These are phyloP conservation scores for Leptodactylus fallax DNA, from an alignment of 2,797 vertebrate species.

Conservation along the genomic window DNA sequence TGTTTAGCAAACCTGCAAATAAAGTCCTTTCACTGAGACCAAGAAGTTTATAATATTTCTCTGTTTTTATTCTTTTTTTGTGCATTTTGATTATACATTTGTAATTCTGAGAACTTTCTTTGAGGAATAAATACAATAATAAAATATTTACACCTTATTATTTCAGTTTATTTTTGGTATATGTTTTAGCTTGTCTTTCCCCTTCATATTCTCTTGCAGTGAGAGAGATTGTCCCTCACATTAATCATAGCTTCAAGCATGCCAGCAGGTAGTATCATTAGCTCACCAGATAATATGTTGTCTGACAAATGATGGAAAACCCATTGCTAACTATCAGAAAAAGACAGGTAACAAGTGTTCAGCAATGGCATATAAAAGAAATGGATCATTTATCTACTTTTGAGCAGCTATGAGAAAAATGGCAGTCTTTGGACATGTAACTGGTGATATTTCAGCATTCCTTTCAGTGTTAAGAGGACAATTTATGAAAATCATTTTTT, in stretches of 20 bases:
- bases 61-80: background rate
- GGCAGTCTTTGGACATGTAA: background rate
- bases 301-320: constrained; percentile 60
- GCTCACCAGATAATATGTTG: constrained; percentile 57
- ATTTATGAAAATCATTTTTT: background rate
- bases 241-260: constrained; percentile 54
- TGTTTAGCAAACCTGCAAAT: background rate
- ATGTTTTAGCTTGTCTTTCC: background rate
- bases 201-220: background rate
- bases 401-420: background rate
- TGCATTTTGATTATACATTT: background rate
- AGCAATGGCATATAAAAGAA: constrained; percentile 53
- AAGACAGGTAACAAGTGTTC: constrained; percentile 52
- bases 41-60: background rate
- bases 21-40: background rate
- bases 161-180: background rate
- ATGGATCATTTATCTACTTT: constrained; percentile 54
- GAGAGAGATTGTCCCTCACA: constrained; percentile 19
- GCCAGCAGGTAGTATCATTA: constrained; percentile 60
- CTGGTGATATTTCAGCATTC: background rate
- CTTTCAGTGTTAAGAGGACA: background rate
- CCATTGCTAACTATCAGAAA: constrained; percentile 56
- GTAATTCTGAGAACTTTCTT: background rate
- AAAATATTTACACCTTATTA: background rate
- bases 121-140: background rate